Evolutionary conservation across 2,113 vertebrate genomes (phyloP), one percentile per base, ranked within the genome.

Genomic region (Siniperca knerii): DNA sequence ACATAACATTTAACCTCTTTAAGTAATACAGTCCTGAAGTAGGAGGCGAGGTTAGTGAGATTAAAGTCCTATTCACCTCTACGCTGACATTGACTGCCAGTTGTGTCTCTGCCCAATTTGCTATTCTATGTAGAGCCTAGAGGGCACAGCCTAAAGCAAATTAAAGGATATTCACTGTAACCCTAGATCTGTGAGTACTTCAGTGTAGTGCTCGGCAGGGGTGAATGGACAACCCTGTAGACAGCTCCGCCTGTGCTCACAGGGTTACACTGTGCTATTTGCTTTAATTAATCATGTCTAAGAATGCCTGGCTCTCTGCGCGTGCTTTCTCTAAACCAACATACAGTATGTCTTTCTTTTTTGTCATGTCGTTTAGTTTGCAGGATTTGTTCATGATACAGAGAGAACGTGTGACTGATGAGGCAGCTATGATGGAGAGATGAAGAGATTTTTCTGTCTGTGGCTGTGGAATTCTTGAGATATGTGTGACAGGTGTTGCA

Each of bases 401-500:
- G 42, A 73, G 21, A 25, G 8, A 60, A 6, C 18, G 37, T 46
- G 71, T 82, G 74, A 77, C 29, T 44, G 44, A 54, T 61, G 25
- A 70, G 23, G 7, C 8, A 50, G 29, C 15, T 37, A 42, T 33
- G 44, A 62, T 18, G 4, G 21, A 18, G 35, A 86, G 74, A 86
- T 87, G 37, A 37, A 71, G 46, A 76, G 48, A 69, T 79, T 62
- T 77, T 2, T 67, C 48, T 20, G 12, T 84, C 37, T 60, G 12
- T 18, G 0, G 4, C 5, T n/a, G 6, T 3, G 46, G 40, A 84
- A 82, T 88, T 69, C 29, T 71, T 73, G 4, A 75, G 35, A 69
- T 82, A n/a, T 20, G 44, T 67, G 40, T 37, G n/a, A 62, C 60
- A 42, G 35, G 37, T 71, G 35, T 0, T 50, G 21, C 21, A 2